These are phyloP conservation scores for Frankliniella fusca DNA, from an alignment of 2,888 invertebrate genomes.

Conservation along the genomic window DNA sequence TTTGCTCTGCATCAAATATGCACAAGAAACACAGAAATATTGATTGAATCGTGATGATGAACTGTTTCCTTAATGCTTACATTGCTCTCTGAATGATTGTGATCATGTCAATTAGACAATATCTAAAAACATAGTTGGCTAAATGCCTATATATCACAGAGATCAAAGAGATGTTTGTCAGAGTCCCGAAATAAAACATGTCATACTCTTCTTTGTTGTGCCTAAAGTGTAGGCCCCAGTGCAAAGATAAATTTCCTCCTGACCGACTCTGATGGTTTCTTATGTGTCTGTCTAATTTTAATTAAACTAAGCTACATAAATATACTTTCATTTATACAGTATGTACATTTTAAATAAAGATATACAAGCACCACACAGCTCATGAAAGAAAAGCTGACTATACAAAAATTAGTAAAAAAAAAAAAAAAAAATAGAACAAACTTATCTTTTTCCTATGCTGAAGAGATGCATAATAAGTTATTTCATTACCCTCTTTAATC, in stretches of 20 bases:
- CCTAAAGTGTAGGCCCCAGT: not conserved
- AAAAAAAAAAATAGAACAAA: not conserved
- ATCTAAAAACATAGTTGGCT: not conserved
- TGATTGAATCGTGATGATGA: no score
- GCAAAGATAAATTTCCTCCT: not conserved
- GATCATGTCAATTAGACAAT: no score
- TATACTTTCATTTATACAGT: not conserved
- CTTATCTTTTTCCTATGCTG: not conserved
- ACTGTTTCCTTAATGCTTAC: no score
- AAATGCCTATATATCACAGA: constrained; percentile 16
- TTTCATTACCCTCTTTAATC: constrained; percentile 59
- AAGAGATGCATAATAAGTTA: not conserved
- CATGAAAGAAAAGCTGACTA: not conserved
- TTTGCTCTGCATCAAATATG: no score
- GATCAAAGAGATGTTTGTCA: not conserved
- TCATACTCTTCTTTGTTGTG: not conserved
- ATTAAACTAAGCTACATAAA: not conserved
- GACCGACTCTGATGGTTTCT: not conserved
- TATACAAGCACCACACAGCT: not conserved
- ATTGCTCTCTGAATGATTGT: no score
- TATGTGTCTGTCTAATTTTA: not conserved
- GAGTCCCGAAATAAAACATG: not conserved
- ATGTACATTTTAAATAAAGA: not conserved
- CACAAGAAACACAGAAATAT: no score
- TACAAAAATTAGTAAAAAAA: not conserved